A percentile compares a stretch with the other conserved stretches of the same genome.
These are phyloP conservation scores for Tolypeutes matacus DNA, from an alignment of 2,797 vertebrate species.

Conservation along the genomic window DNA sequence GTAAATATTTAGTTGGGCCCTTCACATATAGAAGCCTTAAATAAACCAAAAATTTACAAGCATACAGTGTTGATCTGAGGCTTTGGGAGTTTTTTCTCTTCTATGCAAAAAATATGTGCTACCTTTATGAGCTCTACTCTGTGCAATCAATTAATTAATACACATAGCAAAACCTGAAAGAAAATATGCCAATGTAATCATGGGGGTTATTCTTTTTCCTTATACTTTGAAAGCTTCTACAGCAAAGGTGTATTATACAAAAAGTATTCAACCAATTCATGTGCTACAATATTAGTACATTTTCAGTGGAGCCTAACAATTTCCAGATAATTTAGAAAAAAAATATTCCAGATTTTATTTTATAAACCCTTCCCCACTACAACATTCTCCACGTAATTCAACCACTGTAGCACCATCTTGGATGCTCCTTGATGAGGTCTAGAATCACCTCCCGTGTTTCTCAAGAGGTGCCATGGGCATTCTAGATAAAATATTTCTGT, in stretches of 20 bases:
- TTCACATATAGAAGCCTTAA: background rate
- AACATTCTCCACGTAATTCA: background rate
- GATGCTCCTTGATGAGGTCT: background rate
- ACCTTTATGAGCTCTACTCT: background rate
- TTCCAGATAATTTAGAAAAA: background rate
- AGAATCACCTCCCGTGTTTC: background rate
- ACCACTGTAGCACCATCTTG: background rate
- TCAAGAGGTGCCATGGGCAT: background rate
- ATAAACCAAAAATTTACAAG: conserved; percentile 11
- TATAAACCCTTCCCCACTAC: no score
- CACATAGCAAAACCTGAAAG: background rate
- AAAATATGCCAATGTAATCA: background rate
- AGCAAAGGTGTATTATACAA: background rate
- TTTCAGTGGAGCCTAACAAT: background rate
- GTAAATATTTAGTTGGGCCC: background rate
- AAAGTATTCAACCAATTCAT: background rate
- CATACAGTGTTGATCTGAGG: background rate
- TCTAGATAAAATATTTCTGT: conserved; percentile 7
- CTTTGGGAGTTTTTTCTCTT: background rate
- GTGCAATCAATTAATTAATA: background rate
- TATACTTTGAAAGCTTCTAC: background rate
- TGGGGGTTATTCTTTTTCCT: background rate
- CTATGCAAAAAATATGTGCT: background rate
- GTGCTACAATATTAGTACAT: background rate
- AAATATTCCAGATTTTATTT: background rate